These are phyloP conservation scores for Nephrocerus scutellatus DNA, from an alignment of 2,888 invertebrate genomes.

Conservation along the genomic window DNA sequence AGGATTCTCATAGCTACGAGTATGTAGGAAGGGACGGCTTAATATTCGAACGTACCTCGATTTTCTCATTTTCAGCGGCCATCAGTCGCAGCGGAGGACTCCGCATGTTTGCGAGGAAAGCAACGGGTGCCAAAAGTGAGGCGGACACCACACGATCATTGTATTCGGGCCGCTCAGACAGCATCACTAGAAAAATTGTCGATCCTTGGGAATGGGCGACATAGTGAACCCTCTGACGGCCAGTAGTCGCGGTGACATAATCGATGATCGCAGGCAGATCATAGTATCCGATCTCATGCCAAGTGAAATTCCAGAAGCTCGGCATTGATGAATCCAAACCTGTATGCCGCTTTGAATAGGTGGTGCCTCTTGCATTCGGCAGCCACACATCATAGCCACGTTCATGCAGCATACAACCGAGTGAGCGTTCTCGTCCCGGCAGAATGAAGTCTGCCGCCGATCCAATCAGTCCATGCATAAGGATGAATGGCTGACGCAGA, in stretches of 20 bases:
- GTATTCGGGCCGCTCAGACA: slow-evolving; percentile 36
- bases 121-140: slow-evolving; percentile 37
- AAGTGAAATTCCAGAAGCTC: slow-evolving; percentile 41
- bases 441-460: slow-evolving; percentile 38
- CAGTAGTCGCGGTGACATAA: slow-evolving; percentile 33
- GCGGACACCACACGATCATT: slow-evolving; percentile 33
- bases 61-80: slow-evolving; percentile 26
- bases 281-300: slow-evolving; percentile 42
- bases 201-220: slow-evolving; percentile 42
- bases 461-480: slow-evolving; percentile 42
- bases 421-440: slow-evolving; percentile 28
- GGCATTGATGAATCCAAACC: slow-evolving; percentile 27
- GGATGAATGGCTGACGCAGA: slow-evolving; percentile 26
- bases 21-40: too few species aligned
- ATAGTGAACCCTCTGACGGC: slow-evolving; percentile 34
- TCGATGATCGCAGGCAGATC: slow-evolving; percentile 39
- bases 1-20: too few species aligned
- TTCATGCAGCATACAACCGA: slow-evolving; percentile 34
- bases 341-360: slow-evolving; percentile 35
- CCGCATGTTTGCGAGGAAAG: slow-evolving; percentile 32
- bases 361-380: slow-evolving; percentile 40
- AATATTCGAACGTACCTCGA: slow-evolving; percentile 32
- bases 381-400: slow-evolving; percentile 43
- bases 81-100: slow-evolving; percentile 35
- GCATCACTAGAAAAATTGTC: slow-evolving; percentile 37